Base-by-base conservation (phyloP, 2,113 vertebrate genomes). In the Microtus montanus region DNA sequence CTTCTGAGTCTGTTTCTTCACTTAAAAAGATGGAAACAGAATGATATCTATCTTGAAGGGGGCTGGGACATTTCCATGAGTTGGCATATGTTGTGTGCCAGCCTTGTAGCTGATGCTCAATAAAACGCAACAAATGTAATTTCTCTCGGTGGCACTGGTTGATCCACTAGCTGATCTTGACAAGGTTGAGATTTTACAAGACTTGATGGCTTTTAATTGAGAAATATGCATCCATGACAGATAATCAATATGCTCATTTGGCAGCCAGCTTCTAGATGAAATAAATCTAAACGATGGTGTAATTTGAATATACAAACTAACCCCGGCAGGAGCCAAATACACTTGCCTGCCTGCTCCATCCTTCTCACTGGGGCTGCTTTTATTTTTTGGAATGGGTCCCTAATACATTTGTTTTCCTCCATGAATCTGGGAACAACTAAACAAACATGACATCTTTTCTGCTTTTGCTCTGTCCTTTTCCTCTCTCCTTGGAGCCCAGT, bases 251-350 rank as follows among this genome's bases (percentile, higher is more conserved):
- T 0, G 9, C 85, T 95, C 97, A 95, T 94, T 95, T 96, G 91
- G 96, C 94, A 96, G 90, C 68, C 84, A 96, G 91, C 84, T 97
- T 97, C 93, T 96, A 95, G 95, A 94, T 90, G 96, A 97, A 97
- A 95, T 96, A 94, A 94, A 97, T 61, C 87, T 97, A 96, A 97
- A 95, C 0, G 24, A 94, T 92, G 91, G 95, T 93, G 95, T 71
- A 96, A 95, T 96, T 95, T 95, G 79, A 97, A 96, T 95, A 94
- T 71, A 96, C 95, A 97, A 97, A 97, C 82, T 96, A 96, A 98
- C n/a, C 58, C 86, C 68, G 2, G 3, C 47, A 97, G 93, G 96
- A 95, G 52, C 90, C 96, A 93, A 92, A 89, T 54, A 92, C 41
- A 74, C 80, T 88, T n/a, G 61, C 82, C 90, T 93, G 71, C 77